A percentile compares a stretch with the other conserved stretches of the same genome.
phyloP scores from a whole-genome alignment of 2,888 invertebrate genomes.

The Scaptomyza caliginosa region DNA sequence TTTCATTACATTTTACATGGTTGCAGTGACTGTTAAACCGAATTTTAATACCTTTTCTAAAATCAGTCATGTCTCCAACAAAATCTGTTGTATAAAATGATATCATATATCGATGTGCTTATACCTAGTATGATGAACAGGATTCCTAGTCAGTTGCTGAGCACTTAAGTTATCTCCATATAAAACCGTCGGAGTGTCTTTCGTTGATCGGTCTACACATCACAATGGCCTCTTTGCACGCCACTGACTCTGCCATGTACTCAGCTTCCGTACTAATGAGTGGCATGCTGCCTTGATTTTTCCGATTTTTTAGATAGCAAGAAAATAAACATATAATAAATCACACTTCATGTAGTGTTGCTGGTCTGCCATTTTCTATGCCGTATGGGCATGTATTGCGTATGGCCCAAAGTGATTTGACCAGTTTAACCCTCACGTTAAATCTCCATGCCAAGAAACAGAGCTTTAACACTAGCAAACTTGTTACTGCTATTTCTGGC shows the following conservation, averaged over 20 bases:
- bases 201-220: not conserved
- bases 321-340: not conserved
- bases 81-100: constrained; percentile 29
- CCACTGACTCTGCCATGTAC: constrained; percentile 35
- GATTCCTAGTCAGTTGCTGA: not conserved
- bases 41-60: no score
- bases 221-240: constrained; percentile 24
- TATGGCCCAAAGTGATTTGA: no score
- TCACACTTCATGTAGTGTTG: no score
- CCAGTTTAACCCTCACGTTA: no score
- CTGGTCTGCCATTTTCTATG: no score
- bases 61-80: no score
- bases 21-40: no score
- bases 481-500: no score
- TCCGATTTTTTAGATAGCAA: constrained; percentile 30
- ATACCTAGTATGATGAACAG: not conserved
- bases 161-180: constrained; percentile 1
- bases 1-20: no score
- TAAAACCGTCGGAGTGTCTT: constrained; percentile 3
- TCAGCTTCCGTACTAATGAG: constrained; percentile 5
- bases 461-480: no score
- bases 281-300: constrained; percentile 31
- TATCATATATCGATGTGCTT: constrained; percentile 33
- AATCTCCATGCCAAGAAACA: no score
- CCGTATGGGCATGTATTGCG: no score